Evolutionary conservation across 2,113 vertebrate species (phyloP).

Genomic region (Pachycephala philippinensis): DNA sequence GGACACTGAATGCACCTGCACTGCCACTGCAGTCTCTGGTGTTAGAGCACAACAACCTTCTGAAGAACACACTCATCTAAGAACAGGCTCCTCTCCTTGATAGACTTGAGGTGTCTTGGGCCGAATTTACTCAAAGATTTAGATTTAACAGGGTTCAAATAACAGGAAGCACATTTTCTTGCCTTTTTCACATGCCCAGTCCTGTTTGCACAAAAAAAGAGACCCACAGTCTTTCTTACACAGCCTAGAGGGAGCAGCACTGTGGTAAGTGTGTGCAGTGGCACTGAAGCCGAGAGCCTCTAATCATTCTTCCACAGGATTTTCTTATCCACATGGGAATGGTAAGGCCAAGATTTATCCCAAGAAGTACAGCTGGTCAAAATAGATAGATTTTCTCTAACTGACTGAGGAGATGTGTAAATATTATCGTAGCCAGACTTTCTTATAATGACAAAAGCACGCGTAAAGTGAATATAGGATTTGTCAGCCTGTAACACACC

Average conservation of each 20-base stretch:
- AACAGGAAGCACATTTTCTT: neutral
- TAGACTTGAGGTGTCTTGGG: neutral
- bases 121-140: neutral
- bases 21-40: neutral
- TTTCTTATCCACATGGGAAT: neutral
- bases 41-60: neutral
- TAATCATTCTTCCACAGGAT: neutral
- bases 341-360: neutral
- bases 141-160: neutral
- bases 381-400: slow-evolving; percentile 1
- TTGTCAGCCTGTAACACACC: neutral
- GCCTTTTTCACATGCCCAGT: neutral
- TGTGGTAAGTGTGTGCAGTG: neutral
- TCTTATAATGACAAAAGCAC: neutral
- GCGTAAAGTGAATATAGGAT: neutral
- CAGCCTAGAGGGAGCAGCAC: neutral
- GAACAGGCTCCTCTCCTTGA: neutral
- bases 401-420: neutral
- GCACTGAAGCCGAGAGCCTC: neutral
- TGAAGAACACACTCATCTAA: neutral
- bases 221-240: neutral
- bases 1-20: neutral
- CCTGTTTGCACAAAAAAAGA: neutral
- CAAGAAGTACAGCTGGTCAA: neutral
- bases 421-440: neutral